Evolutionary conservation across 1,140 invertebrate species (phyloP).

Genomic region (Conus ventricosus): DNA sequence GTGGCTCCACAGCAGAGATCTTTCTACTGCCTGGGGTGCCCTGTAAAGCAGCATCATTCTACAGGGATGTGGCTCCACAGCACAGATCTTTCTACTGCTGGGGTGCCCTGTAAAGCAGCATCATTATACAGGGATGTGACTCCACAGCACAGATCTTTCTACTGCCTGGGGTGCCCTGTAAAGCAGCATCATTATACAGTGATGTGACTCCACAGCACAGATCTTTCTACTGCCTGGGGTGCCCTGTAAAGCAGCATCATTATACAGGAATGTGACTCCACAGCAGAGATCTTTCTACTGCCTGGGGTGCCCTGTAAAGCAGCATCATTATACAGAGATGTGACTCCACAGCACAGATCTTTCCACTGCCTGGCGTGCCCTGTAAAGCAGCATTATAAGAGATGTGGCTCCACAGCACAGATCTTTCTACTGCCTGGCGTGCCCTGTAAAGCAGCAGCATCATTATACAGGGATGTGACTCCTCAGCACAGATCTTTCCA

Average conservation of each 20-base stretch:
- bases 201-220: constrained; percentile 81
- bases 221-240: constrained; percentile 78
- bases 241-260: neutral
- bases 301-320: constrained; percentile 73
- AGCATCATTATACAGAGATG: constrained; percentile 46
- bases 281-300: constrained; percentile 74
- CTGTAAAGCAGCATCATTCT: neutral
- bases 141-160: no score
- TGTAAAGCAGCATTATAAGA: neutral
- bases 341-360: constrained; percentile 81
- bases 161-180: no score
- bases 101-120: constrained; percentile 30
- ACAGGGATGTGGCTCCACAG: constrained; percentile 81
- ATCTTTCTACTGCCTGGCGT: no score
- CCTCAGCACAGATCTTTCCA: constrained; percentile 76
- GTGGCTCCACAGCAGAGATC: constrained; percentile 82
- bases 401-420: no score
- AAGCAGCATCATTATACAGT: no score
- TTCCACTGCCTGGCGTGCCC: constrained; percentile 78
- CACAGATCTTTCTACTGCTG: constrained; percentile 77
- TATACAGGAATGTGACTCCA: constrained; percentile 81
- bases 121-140: no score
- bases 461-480: constrained; percentile 77
- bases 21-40: constrained; percentile 78
- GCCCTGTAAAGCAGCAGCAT: no score